These are phyloP conservation scores for Pterois miles DNA, from an alignment of 2,797 vertebrate species.

Conservation along the genomic window DNA sequence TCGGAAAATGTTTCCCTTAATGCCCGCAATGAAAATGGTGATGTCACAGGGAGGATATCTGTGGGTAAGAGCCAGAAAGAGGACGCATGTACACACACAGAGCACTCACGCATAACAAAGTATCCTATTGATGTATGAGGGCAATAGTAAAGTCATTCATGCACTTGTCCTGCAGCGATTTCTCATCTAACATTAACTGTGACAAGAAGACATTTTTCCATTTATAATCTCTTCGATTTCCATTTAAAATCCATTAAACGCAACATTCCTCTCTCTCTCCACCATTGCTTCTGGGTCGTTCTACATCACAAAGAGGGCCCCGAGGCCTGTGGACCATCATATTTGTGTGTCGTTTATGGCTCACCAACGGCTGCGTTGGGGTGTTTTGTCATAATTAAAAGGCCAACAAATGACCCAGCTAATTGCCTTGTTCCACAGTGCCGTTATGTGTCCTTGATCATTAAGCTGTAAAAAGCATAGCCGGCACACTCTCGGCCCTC, in stretches of 20 bases:
- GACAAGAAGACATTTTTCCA: constrained; percentile 71
- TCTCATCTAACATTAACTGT: constrained; percentile 78
- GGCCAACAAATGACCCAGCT: constrained; percentile 74
- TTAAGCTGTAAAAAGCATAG: constrained; percentile 56
- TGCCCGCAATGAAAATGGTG: constrained; percentile 88
- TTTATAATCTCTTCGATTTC: constrained; percentile 77
- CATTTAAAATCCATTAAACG: constrained; percentile 78
- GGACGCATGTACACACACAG: constrained; percentile 21
- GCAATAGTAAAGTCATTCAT: constrained; percentile 70
- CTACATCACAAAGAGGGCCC: constrained; percentile 65
- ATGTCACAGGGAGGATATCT: constrained; percentile 91
- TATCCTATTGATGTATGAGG: constrained; percentile 57
- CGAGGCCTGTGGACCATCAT: constrained; percentile 59
- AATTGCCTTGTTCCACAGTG: constrained; percentile 67
- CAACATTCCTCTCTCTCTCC: constrained; percentile 63
- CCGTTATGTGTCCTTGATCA: constrained; percentile 67
- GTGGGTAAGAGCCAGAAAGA: constrained; percentile 87
- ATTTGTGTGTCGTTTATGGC: constrained; percentile 74
- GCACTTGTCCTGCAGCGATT: constrained; percentile 73
- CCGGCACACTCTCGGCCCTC: constrained; percentile 30
- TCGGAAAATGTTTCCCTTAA: constrained; percentile 91
- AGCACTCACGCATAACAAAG: constrained; percentile 13
- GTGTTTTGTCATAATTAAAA: constrained; percentile 77
- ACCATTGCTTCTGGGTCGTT: constrained; percentile 65
- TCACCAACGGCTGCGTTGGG: constrained; percentile 58